Conservation (phyloP, 2,888 invertebrate genomes). For the Beris chalybata region DNA sequence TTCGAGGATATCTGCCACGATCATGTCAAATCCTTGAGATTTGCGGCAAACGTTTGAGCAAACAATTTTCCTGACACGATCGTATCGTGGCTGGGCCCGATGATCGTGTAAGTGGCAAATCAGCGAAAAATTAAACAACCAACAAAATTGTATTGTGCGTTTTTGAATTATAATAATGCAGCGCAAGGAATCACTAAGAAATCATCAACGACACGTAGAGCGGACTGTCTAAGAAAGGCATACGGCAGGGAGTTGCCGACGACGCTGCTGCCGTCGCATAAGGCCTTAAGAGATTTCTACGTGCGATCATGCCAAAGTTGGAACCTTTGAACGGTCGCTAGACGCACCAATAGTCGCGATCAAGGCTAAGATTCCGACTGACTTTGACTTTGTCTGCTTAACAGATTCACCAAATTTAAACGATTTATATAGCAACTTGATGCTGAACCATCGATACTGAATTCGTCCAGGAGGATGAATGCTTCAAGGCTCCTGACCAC, state of each 20-base stretch:
- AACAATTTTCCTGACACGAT: neutral
- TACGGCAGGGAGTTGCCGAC: neutral
- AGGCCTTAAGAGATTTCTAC: conserved; percentile 29
- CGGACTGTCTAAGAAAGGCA: neutral
- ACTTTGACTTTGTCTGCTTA: too few relatives aligned
- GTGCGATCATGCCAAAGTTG: conserved; percentile 21
- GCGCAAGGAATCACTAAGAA: conserved; percentile 34
- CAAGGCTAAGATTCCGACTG: too few relatives aligned
- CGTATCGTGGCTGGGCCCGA: neutral
- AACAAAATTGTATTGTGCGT: neutral
- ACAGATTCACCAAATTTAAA: too few relatives aligned
- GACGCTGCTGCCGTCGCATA: conserved; percentile 13
- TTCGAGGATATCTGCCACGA: too few relatives aligned
- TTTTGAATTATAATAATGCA: neutral
- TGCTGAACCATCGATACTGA: too few relatives aligned
- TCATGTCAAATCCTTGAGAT: neutral
- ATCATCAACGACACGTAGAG: conserved; percentile 39
- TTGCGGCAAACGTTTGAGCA: conserved; percentile 10
- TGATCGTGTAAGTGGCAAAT: neutral
- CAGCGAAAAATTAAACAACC: neutral
- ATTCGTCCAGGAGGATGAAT: too few relatives aligned
- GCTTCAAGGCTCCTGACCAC: too few relatives aligned
- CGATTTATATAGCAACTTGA: too few relatives aligned
- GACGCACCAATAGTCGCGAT: too few relatives aligned
- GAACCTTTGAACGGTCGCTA: neutral